A percentile compares a stretch with the other conserved stretches of the same genome.
Conservation (phyloP, 2,797 vertebrate genomes). For the Psittacula derbiana region DNA sequence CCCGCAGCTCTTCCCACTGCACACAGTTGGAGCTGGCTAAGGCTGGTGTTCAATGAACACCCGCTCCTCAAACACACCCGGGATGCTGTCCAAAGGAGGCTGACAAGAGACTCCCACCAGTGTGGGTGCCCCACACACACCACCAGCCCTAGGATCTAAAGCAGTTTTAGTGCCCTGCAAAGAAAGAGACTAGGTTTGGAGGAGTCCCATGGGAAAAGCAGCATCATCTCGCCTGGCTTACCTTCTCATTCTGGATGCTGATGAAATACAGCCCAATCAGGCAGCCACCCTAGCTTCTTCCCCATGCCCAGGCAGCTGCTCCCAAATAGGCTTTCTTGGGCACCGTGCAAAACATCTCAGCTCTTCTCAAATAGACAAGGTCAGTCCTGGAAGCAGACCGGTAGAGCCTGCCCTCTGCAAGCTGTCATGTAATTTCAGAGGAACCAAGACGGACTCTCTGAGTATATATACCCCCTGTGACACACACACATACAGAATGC, state of each 20-base stretch:
- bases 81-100: background rate
- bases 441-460: background rate
- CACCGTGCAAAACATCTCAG: background rate
- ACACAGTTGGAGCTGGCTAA: background rate
- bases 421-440: slow-evolving; percentile 17
- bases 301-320: background rate
- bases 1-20: background rate
- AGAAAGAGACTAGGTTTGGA: background rate
- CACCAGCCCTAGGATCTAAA: background rate
- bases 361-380: slow-evolving; percentile 9
- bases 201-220: background rate
- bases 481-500: slow-evolving; percentile 26
- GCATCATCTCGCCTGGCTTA: slow-evolving; percentile 18
- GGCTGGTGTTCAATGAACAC: background rate
- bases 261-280: background rate
- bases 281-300: background rate
- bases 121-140: background rate
- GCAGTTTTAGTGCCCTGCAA: background rate
- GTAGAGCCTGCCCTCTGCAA: slow-evolving; percentile 35
- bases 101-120: background rate
- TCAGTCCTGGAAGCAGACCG: background rate
- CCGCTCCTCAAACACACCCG: background rate
- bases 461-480: slow-evolving; percentile 42
- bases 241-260: slow-evolving; percentile 41
- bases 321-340: background rate